Conservation (phyloP, 2,113 vertebrate species). For the Pachycephala philippinensis region DNA sequence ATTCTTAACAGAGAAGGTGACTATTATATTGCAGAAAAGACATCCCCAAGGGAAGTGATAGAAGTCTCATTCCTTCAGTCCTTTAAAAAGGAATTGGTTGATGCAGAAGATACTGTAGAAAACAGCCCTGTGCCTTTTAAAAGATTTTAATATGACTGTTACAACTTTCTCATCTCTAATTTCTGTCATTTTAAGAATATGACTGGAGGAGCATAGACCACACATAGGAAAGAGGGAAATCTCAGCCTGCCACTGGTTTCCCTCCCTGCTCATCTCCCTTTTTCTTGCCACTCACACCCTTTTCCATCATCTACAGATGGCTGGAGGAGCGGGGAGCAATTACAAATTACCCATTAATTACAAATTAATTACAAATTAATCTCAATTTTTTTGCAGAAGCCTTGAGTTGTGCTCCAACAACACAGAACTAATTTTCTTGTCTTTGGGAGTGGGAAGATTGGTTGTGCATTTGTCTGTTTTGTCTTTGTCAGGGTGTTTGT, state of each 20-base stretch:
- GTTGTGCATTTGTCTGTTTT: not conserved
- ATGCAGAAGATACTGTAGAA: not conserved
- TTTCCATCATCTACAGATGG: not conserved
- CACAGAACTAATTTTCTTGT: not conserved
- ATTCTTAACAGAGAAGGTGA: not conserved
- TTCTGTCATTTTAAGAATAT: not conserved
- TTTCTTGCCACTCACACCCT: not conserved
- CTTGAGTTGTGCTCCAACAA: not conserved
- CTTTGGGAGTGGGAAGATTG: not conserved
- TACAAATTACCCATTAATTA: not conserved
- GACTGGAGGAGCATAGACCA: not conserved
- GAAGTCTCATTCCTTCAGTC: not conserved
- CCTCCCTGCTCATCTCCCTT: not conserved
- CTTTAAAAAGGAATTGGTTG: not conserved
- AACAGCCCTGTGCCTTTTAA: not conserved
- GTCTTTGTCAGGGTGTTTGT: not conserved
- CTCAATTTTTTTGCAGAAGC: not conserved
- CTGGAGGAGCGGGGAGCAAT: not conserved
- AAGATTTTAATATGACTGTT: not conserved
- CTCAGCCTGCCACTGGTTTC: not conserved
- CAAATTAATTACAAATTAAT: constrained; percentile 24
- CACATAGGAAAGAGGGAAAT: not conserved
- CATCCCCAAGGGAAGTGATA: not conserved
- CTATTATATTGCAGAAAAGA: not conserved
- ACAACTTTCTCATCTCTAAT: not conserved